Evolutionary conservation across 1,140 invertebrate genomes (phyloP).

Genomic region (Panagrolaimus sp.): DNA sequence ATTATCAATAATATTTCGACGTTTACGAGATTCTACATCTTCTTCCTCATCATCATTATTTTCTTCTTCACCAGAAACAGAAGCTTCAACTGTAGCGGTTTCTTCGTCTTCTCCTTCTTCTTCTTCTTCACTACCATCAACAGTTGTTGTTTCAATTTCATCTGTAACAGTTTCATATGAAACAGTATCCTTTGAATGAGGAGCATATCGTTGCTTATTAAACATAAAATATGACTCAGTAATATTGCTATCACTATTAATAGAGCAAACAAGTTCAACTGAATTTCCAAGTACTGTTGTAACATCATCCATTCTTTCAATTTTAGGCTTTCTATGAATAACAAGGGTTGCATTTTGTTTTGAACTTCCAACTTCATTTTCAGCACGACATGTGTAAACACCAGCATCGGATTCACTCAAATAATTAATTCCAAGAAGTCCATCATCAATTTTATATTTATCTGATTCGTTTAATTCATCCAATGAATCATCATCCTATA

Average conservation of each 20-base stretch:
- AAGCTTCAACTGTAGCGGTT: background rate
- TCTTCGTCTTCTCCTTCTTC: no score
- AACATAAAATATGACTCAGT: constrained; percentile 1
- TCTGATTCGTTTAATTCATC: background rate
- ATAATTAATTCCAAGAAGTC: constrained; percentile 1
- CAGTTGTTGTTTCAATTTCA: background rate
- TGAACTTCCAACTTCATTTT: constrained; percentile 10
- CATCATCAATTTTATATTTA: constrained; percentile 5
- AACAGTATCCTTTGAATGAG: background rate
- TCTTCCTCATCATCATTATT: background rate
- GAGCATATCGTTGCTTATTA: background rate
- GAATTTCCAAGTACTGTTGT: background rate
- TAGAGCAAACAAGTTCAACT: background rate
- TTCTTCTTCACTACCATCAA: background rate
- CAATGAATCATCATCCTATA: background rate
- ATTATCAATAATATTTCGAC: background rate
- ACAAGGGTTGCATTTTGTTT: background rate
- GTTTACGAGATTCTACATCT: background rate
- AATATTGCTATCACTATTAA: constrained; percentile 4
- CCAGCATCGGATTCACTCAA: constrained; percentile 12
- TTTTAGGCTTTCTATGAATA: background rate
- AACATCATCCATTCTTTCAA: background rate
- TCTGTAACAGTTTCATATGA: background rate
- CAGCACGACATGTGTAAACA: background rate
- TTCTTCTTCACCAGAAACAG: background rate